A percentile compares a stretch with the other conserved stretches of the same genome.
Evolutionary conservation across 2,888 invertebrate species (phyloP).

Genomic region (Leucophenga maculata): DNA sequence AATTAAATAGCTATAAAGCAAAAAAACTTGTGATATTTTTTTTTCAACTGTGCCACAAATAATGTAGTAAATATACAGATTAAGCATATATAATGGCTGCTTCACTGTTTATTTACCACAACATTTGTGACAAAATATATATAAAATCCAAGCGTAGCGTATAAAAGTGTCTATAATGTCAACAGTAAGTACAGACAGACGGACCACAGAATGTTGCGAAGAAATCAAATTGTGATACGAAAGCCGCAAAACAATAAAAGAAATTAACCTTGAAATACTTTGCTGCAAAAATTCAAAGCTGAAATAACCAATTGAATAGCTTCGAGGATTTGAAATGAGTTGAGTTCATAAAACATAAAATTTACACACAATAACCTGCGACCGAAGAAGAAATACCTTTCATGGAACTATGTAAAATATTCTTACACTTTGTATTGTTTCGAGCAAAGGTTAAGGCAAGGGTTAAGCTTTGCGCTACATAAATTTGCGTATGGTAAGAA

Average conservation of each 20-base stretch:
- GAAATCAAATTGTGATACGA: constrained; percentile 20
- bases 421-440: no score
- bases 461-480: neutral
- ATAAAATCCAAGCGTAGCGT: no score
- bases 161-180: neutral
- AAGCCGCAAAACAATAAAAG: constrained; percentile 51
- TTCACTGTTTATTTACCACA: no score
- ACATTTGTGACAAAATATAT: no score
- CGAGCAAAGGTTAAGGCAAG: neutral
- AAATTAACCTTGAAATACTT: constrained; percentile 58
- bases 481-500: no score
- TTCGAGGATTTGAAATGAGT: constrained; percentile 18
- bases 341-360: constrained; percentile 31
- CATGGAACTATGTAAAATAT: no score
- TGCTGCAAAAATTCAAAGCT: constrained; percentile 38
- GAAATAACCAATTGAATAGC: neutral
- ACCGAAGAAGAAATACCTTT: no score
- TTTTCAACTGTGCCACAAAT: no score
- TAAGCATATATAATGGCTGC: no score
- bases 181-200: neutral
- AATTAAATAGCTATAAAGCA: no score
- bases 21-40: no score
- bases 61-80: no score
- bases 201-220: neutral
- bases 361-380: constrained; percentile 13